Conservation (phyloP, 2,888 invertebrate species). For the Fragum whitleyi region DNA sequence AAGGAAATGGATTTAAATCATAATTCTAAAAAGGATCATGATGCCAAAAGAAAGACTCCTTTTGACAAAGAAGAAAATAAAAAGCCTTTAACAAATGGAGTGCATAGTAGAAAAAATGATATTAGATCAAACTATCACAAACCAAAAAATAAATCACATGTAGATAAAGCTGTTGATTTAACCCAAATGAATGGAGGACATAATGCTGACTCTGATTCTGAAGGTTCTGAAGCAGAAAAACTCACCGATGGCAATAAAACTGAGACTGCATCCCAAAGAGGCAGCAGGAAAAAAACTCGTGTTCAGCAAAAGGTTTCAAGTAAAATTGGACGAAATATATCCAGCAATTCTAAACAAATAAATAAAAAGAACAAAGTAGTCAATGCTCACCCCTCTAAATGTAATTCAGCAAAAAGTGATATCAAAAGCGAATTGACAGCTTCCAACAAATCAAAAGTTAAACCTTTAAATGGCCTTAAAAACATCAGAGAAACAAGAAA, state of each 20-base stretch:
- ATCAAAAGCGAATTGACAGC: constrained; percentile 1
- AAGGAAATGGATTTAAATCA: constrained; percentile 44
- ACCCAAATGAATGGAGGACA: background rate
- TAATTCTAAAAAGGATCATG: constrained; percentile 31
- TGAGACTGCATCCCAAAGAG: constrained; percentile 2
- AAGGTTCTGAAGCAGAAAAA: background rate
- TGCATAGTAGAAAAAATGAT: background rate
- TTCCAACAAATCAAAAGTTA: constrained; percentile 2
- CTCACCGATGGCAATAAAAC: constrained; percentile 1
- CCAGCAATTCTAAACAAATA: background rate
- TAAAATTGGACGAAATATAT: background rate
- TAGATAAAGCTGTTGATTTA: background rate
- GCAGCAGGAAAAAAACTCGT: background rate
- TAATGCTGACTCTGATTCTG: background rate
- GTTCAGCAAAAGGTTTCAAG: background rate
- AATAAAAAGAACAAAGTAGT: background rate
- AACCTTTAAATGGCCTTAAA: constrained; percentile 11
- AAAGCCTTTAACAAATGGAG: background rate
- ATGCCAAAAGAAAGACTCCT: background rate
- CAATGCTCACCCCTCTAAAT: background rate
- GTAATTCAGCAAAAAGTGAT: background rate
- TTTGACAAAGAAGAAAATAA: background rate
- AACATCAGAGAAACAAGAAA: constrained; percentile 9
- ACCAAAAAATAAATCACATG: background rate
- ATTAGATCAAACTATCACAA: background rate